Percentiles rank a stretch among this genome's conserved stretches.
These are phyloP conservation scores for Gonatopus flavifemur DNA, from an alignment of 1,140 invertebrate species.

Conservation along the genomic window DNA sequence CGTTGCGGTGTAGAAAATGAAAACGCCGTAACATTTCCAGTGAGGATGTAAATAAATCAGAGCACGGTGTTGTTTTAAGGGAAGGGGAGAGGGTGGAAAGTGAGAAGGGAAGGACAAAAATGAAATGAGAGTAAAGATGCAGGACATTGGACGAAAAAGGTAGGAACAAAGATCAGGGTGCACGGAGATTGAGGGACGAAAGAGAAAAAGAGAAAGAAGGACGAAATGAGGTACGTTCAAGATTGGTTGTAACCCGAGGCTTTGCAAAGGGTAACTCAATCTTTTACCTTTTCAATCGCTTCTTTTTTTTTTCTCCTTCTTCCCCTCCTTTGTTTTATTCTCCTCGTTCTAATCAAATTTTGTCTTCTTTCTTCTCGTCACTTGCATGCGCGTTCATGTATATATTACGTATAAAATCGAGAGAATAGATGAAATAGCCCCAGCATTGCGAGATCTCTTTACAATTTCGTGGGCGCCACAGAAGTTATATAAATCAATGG, in stretches of 20 bases:
- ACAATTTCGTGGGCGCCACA: no score
- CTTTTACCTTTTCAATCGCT: slow-evolving; percentile 24
- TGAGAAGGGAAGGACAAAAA: neutral
- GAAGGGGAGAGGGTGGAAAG: neutral
- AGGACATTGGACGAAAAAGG: no score
- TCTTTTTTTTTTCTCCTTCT: slow-evolving; percentile 2
- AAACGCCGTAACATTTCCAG: slow-evolving; percentile 22
- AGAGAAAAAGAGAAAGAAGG: slow-evolving; percentile 13
- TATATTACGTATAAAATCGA: no score
- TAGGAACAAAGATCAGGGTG: no score
- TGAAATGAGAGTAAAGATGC: no score
- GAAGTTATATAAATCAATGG: no score
- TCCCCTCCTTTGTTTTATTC: neutral
- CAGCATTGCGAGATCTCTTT: no score
- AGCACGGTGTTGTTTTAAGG: no score
- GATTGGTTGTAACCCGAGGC: slow-evolving; percentile 56
- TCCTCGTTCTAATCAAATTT: no score
- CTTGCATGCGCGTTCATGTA: no score
- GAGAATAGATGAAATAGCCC: no score
- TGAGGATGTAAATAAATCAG: slow-evolving; percentile 47
- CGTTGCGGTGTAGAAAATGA: slow-evolving; percentile 30
- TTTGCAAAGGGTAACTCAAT: slow-evolving; percentile 46
- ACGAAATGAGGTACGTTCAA: slow-evolving; percentile 52
- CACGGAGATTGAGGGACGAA: slow-evolving; percentile 1
- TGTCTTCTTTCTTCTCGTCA: no score